Base-by-base conservation (phyloP, 2,113 vertebrate genomes). In the Rhea americana region DNA sequence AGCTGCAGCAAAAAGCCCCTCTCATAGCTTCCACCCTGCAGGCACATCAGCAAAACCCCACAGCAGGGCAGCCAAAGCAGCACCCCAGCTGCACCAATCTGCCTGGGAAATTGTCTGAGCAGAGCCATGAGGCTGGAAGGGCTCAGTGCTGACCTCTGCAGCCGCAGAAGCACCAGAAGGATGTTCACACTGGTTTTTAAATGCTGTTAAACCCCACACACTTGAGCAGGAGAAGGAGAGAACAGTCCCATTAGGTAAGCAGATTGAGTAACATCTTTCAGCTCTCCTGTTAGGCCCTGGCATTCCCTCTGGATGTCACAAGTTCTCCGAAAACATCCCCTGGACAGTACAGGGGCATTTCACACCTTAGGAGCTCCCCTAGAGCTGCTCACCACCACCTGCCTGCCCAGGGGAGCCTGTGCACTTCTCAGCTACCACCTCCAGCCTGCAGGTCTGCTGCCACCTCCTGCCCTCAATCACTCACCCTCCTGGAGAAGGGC, bases 91-190 rank as follows among this genome's bases (percentile, higher is more conserved):
- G n/a, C 45, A 37, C 28, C 48, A 28, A 50, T 50, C 67, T 21
- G 48, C 35, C 11, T 5, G 11, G 41, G 50, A 26, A 45, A 26
- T 2, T 0, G 0, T 14, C 39, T 1, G 61, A 30, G 66, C 35
- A 18, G 19, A 63, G 78, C 72, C 3, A 18, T 0, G 1, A 51
- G 20, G n/a, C 25, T 30, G 45, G 1, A 3, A 1, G 16, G 75
- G 68, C 43, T 91, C 77, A 14, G 62, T 7, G 11, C 61, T 24
- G 47, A 59, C 45, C 58, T 72, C 90, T n/a, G 58, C 65, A 53
- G 24, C 37, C 3, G 2, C 39, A 47, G 32, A 25, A 13, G 59
- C 53, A 18, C 21, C 7, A 2, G 1, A 1, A 19, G 1, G 2
- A 80, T 1, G 9, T 18, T 17, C 5, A 2, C 11, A 7, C 10